A percentile compares a stretch with the other conserved stretches of the same genome.
These are phyloP conservation scores for Globodera ellingtonae DNA, from an alignment of 1,140 invertebrate species.

Conservation along the genomic window DNA sequence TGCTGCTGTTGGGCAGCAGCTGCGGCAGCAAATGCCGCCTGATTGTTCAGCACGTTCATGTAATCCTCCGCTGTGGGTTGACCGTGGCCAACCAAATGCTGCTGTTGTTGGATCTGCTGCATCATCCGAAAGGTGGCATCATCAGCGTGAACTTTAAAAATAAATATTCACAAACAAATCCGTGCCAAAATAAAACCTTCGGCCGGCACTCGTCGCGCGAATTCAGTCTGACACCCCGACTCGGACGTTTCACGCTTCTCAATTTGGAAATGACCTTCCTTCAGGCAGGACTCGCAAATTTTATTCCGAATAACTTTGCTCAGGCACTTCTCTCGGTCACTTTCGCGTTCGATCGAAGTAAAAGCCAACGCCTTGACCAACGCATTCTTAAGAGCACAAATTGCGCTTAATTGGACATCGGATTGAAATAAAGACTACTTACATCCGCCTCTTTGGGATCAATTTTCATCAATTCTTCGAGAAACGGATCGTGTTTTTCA, in stretches of 20 bases:
- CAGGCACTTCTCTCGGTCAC: constrained; percentile 19
- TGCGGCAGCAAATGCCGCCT: constrained; percentile 37
- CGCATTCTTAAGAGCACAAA: constrained; percentile 14
- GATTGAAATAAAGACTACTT: neutral
- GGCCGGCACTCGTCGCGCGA: constrained; percentile 26
- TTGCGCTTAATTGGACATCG: too few relatives aligned
- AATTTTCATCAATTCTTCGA: constrained; percentile 30
- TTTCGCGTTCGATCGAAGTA: constrained; percentile 17
- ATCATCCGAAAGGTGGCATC: constrained; percentile 34
- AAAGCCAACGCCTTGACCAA: constrained; percentile 28
- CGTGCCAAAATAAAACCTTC: constrained; percentile 20
- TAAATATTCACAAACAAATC: too few relatives aligned
- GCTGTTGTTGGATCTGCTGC: constrained; percentile 36
- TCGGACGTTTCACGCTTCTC: constrained; percentile 32
- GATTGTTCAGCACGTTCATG: constrained; percentile 31
- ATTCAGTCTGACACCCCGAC: constrained; percentile 42
- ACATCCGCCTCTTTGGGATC: constrained; percentile 30
- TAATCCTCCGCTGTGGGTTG: constrained; percentile 23
- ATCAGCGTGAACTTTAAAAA: constrained; percentile 25
- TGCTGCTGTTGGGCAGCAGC: constrained; percentile 21
- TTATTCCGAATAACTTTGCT: constrained; percentile 24
- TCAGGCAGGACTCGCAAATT: constrained; percentile 28
- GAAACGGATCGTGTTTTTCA: constrained; percentile 25
- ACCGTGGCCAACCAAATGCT: constrained; percentile 24
- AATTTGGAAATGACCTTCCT: constrained; percentile 28